Evolutionary conservation across 2,113 vertebrate genomes (phyloP).

Genomic region (Hippocampus mohnikei): DNA sequence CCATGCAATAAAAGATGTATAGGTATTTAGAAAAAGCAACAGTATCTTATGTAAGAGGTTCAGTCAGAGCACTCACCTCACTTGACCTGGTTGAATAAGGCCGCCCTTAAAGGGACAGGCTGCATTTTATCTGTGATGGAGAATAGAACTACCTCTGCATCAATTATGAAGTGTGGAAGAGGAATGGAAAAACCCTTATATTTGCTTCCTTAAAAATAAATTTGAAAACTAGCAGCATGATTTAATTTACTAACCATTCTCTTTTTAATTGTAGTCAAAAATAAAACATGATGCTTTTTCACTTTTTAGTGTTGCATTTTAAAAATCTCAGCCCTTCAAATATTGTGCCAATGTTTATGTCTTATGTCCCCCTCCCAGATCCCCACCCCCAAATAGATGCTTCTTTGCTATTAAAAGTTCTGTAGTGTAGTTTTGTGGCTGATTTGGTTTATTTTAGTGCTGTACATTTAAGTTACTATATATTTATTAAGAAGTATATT

Average conservation of each 20-base stretch:
- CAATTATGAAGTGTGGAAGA: background rate
- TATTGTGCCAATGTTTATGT: too few relatives aligned
- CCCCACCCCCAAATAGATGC: too few relatives aligned
- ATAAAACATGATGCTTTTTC: too few relatives aligned
- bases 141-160: background rate
- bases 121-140: background rate
- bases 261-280: too few relatives aligned
- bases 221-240: too few relatives aligned
- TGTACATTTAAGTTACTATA: background rate
- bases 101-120: constrained; percentile 3
- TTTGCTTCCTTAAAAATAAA: too few relatives aligned
- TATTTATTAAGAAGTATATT: background rate
- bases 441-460: background rate
- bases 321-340: too few relatives aligned
- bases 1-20: background rate
- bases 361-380: too few relatives aligned
- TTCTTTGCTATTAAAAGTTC: background rate
- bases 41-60: background rate
- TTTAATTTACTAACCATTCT: too few relatives aligned
- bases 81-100: background rate
- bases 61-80: background rate
- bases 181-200: background rate
- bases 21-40: background rate
- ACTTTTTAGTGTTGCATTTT: too few relatives aligned
- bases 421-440: background rate